Percentiles rank a stretch among this genome's conserved stretches.
These are phyloP conservation scores for Cyphomyrmex costatus DNA, from an alignment of 1,140 invertebrate species.

Conservation along the genomic window DNA sequence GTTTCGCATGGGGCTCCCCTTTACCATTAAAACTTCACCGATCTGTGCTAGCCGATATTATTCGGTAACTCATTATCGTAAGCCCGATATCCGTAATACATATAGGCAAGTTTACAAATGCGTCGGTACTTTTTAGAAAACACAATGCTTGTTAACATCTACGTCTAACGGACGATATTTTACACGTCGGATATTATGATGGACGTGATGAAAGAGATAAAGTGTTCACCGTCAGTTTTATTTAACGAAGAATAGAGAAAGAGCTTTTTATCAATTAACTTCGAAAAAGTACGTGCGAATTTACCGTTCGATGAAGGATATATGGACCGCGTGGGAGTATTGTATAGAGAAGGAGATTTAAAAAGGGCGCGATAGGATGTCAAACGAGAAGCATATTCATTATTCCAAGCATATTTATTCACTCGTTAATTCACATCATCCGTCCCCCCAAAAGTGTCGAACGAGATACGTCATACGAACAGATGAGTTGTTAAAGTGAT, in stretches of 20 bases:
- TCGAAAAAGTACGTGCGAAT: not conserved
- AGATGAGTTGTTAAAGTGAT: not conserved
- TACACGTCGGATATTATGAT: slow-evolving; percentile 20
- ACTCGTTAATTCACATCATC: not conserved
- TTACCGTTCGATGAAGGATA: not conserved
- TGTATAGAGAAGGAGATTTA: not conserved
- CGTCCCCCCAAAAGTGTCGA: too few relatives aligned
- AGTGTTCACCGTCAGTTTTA: not conserved
- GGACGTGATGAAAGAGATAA: slow-evolving; percentile 19
- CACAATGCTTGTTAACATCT: not conserved
- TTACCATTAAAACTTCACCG: slow-evolving; percentile 31
- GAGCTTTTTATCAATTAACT: slow-evolving; percentile 37
- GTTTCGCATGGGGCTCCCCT: not conserved
- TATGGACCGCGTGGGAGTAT: not conserved
- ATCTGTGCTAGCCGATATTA: slow-evolving; percentile 22
- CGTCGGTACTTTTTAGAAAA: not conserved
- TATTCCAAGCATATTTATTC: slow-evolving; percentile 1
- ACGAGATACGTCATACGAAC: not conserved
- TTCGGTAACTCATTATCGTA: slow-evolving; percentile 12
- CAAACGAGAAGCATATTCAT: slow-evolving; percentile 14
- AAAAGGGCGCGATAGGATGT: not conserved
- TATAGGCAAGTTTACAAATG: not conserved
- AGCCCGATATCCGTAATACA: not conserved
- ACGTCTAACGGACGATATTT: slow-evolving; percentile 9
- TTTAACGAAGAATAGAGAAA: slow-evolving; percentile 23